Percentiles rank a stretch among this genome's conserved stretches.
Evolutionary conservation across 2,797 vertebrate species (phyloP).

Genomic region (Pyrocephalus nanus): DNA sequence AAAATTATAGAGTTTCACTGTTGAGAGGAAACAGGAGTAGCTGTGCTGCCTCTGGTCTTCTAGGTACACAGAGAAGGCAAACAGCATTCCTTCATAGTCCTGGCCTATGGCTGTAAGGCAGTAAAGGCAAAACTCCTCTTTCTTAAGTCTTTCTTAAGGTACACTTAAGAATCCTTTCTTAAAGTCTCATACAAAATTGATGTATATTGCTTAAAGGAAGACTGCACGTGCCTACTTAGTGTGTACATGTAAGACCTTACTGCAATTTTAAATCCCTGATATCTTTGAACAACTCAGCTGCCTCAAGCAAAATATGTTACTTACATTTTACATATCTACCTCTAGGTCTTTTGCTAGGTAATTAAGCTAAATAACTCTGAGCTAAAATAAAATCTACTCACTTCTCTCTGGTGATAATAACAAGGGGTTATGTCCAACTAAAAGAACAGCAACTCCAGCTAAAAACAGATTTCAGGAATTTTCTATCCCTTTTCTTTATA

Average conservation of each 20-base stretch:
- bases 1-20: neutral
- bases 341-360: neutral
- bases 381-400: neutral
- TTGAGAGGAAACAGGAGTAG: neutral
- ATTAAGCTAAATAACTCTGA: neutral
- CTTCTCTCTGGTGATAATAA: neutral
- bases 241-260: neutral
- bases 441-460: neutral
- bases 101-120: neutral
- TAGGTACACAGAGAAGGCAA: neutral
- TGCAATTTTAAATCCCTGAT: neutral
- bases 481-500: neutral
- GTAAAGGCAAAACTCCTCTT: neutral
- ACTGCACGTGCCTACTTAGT: rapidly evolving
- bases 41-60: neutral
- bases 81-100: neutral
- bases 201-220: neutral
- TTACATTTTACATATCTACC: neutral
- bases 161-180: neutral
- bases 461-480: neutral
- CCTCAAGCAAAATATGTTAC: neutral
- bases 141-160: neutral
- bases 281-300: neutral
- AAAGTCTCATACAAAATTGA: neutral
- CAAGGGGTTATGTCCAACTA: neutral